phyloP scores from a whole-genome alignment of 2,113 vertebrate species.

The Gambusia affinis region DNA sequence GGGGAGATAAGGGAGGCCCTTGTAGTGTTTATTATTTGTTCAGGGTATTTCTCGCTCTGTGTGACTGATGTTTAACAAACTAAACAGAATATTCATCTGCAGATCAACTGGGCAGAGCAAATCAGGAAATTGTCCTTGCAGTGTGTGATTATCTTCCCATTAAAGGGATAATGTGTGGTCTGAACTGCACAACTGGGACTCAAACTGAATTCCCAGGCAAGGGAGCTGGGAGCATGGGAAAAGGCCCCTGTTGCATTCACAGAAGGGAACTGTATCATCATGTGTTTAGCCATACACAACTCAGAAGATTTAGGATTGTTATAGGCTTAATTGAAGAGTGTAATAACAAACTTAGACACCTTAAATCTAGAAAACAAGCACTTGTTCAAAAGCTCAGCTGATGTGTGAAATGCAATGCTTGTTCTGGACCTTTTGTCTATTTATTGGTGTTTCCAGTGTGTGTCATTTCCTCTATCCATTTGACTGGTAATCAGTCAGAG shows the following conservation, averaged over 20 bases:
- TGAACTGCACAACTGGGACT: conserved; percentile 44
- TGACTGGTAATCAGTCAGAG: conserved; percentile 23
- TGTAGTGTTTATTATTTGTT: conserved; percentile 20
- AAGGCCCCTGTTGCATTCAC: conserved; percentile 36
- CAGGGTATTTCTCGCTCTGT: not conserved
- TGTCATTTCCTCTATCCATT: not conserved
- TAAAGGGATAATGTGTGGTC: conserved; percentile 21
- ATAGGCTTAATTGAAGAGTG: not conserved
- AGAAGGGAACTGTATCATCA: conserved; percentile 27
- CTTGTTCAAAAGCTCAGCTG: not conserved
- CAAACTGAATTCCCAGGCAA: conserved; percentile 18
- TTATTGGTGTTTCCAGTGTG: no score
- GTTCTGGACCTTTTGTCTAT: not conserved
- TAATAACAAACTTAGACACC: not conserved
- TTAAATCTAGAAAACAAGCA: not conserved
- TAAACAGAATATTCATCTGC: conserved; percentile 40
- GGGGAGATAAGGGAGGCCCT: not conserved
- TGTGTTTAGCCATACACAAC: conserved; percentile 20
- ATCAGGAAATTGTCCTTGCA: conserved; percentile 61
- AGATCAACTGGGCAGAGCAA: conserved; percentile 38
- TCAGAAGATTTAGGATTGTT: not conserved
- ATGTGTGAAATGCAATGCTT: no score
- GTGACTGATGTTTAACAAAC: conserved; percentile 34
- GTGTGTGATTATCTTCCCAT: conserved; percentile 51
- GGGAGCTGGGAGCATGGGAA: conserved; percentile 63